Percentiles rank a stretch among this genome's conserved stretches.
phyloP scores from a whole-genome alignment of 2,888 invertebrate genomes.

The Laothoe populi region DNA sequence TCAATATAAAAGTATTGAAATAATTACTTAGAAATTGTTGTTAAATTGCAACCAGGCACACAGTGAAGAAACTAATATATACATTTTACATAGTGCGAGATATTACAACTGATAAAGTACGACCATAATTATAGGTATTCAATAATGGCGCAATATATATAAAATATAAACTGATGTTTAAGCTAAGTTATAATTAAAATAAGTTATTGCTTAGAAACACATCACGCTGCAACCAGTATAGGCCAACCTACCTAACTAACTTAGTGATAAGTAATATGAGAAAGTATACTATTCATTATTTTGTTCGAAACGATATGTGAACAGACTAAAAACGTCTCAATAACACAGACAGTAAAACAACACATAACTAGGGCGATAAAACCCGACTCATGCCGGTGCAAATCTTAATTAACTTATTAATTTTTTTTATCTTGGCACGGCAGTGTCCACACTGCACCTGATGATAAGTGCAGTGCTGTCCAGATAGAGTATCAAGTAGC shows the following conservation, averaged over 20 bases:
- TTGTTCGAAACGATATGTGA: neutral
- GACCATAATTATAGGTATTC: too few species aligned
- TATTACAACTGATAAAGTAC: neutral
- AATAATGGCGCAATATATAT: neutral
- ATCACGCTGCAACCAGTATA: neutral
- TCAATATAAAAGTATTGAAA: slow-evolving; percentile 2
- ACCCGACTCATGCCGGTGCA: neutral
- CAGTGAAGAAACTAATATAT: slow-evolving; percentile 8
- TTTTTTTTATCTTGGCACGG: too few species aligned
- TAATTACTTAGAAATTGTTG: slow-evolving; percentile 11
- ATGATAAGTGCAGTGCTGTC: too few species aligned
- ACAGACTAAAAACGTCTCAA: neutral
- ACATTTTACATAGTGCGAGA: neutral
- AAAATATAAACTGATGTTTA: neutral
- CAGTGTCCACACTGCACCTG: too few species aligned
- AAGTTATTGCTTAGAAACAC: neutral
- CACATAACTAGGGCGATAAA: neutral
- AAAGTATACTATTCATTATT: neutral
- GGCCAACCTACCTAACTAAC: neutral
- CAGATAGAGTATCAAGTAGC: too few species aligned
- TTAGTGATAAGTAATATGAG: neutral
- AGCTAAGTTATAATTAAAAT: neutral
- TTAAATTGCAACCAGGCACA: slow-evolving; percentile 18
- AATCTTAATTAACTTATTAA: neutral
- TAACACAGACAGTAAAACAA: neutral